These are phyloP conservation scores for Gibbula magus DNA, from an alignment of 2,888 invertebrate species.

Conservation along the genomic window DNA sequence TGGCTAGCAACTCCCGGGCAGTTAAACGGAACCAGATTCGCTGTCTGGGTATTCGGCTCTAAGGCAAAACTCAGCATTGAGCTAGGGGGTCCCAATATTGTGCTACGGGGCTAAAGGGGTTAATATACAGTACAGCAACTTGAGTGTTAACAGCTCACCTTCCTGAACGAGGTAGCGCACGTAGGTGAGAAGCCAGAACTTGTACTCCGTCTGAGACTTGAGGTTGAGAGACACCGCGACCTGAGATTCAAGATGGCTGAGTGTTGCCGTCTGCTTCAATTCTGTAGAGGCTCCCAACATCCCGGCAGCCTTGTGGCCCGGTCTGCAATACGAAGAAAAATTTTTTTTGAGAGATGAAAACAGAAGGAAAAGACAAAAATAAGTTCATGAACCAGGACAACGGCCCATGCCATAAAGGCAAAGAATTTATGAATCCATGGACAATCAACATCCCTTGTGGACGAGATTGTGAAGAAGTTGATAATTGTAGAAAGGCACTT, in stretches of 20 bases:
- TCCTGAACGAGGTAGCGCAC: conserved; percentile 81
- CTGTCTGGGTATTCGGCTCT: too few species aligned
- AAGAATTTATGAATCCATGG: too few species aligned
- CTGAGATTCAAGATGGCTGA: conserved; percentile 82
- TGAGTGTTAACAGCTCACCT: conserved; percentile 79
- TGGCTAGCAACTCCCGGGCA: too few species aligned
- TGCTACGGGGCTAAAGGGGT: too few species aligned
- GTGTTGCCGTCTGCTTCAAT: conserved; percentile 72
- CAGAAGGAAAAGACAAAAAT: not conserved
- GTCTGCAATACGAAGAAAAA: conserved; percentile 37
- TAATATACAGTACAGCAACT: too few species aligned
- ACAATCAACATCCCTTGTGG: too few species aligned
- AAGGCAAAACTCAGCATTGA: too few species aligned
- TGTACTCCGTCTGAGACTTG: conserved; percentile 84
- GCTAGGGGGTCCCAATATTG: too few species aligned
- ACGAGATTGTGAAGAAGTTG: too few species aligned
- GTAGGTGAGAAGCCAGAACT: conserved; percentile 83
- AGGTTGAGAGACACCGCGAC: conserved; percentile 83
- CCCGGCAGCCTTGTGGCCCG: conserved; percentile 53
- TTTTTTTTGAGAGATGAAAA: not conserved
- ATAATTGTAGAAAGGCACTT: too few species aligned
- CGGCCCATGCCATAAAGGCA: not conserved
- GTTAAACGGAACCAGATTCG: too few species aligned
- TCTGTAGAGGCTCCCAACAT: conserved; percentile 60
- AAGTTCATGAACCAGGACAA: not conserved